Conservation (phyloP, 2,888 invertebrate genomes). For the Euzophera pinguis region DNA sequence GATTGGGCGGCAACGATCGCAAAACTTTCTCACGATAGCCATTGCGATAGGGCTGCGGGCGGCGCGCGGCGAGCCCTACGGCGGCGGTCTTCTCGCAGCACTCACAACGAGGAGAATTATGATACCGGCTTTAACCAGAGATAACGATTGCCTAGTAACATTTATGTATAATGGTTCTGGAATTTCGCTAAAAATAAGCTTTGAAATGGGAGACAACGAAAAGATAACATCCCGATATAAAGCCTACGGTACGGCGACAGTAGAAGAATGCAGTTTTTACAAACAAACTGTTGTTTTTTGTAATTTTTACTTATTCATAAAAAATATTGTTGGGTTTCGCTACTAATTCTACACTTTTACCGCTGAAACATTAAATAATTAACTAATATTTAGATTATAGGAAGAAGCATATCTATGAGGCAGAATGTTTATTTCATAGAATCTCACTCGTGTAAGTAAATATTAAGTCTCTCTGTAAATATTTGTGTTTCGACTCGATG, state of each 20-base stretch:
- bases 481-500: slow-evolving; percentile 48
- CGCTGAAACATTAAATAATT: too few species aligned
- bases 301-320: too few species aligned
- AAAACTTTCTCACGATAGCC: slow-evolving; percentile 66
- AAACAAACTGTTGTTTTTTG: too few species aligned
- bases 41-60: slow-evolving; percentile 34
- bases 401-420: slow-evolving; percentile 33
- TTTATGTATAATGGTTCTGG: slow-evolving; percentile 7
- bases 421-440: slow-evolving; percentile 51
- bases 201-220: background rate
- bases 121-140: slow-evolving; percentile 30
- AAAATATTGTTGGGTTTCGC: too few species aligned
- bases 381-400: background rate
- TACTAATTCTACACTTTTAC: too few species aligned
- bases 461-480: slow-evolving; percentile 51
- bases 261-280: too few species aligned
- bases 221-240: background rate
- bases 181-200: slow-evolving; percentile 1
- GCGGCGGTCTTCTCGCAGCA: slow-evolving; percentile 13
- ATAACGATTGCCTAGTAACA: slow-evolving; percentile 13
- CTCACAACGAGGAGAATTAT: slow-evolving; percentile 28
- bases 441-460: slow-evolving; percentile 53
- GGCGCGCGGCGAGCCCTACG: slow-evolving; percentile 12
- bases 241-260: background rate
- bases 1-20: slow-evolving; percentile 56